These are phyloP conservation scores for Dynastes maya DNA, from an alignment of 2,888 invertebrate genomes.

Conservation along the genomic window DNA sequence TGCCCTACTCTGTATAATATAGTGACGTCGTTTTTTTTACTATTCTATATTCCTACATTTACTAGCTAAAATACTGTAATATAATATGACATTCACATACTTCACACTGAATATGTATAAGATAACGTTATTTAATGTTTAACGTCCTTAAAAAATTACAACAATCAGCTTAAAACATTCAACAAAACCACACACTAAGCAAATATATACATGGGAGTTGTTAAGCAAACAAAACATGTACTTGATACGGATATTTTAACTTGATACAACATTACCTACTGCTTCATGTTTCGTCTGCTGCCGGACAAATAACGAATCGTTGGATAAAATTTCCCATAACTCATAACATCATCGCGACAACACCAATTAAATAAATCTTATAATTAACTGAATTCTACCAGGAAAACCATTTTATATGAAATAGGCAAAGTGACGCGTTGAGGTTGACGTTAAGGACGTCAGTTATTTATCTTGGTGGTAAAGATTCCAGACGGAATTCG, in stretches of 20 bases:
- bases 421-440: no score
- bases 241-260: slow-evolving; percentile 5
- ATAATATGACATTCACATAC: no score
- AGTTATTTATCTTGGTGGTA: no score
- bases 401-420: no score
- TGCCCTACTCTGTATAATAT: no score
- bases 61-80: no score
- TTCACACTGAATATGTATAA: background rate
- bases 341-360: background rate
- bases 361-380: background rate
- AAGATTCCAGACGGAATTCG: background rate
- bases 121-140: slow-evolving; percentile 7
- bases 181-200: slow-evolving; percentile 5
- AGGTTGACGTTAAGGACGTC: no score
- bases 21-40: no score
- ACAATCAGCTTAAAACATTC: slow-evolving; percentile 2
- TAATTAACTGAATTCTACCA: background rate
- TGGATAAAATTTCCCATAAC: background rate
- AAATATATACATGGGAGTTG: slow-evolving; percentile 1
- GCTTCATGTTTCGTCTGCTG: slow-evolving; percentile 7
- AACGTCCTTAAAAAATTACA: slow-evolving; percentile 3
- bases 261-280: background rate
- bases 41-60: no score
- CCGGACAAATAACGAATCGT: slow-evolving; percentile 21
- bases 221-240: slow-evolving; percentile 7